Base-by-base conservation (phyloP, 1,140 invertebrate species). In the Vanessa tameamea region DNA sequence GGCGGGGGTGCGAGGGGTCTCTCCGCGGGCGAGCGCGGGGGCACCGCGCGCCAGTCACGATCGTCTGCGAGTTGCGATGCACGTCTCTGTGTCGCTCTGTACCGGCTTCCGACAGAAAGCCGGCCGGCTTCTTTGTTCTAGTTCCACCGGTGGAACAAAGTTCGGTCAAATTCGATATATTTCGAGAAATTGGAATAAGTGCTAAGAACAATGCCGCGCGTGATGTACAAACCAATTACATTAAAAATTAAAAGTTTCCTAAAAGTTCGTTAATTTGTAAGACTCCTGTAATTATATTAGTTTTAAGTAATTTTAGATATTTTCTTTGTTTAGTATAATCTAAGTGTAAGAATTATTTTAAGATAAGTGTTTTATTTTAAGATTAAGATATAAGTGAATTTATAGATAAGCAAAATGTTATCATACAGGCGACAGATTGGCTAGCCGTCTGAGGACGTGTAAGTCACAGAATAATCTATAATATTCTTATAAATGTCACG, bases 121-220 rank as follows among this genome's bases (percentile, higher is more conserved):
- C 89, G 87, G 89, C 89, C 89, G 89, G 87, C 85, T 86, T 83
- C 87, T 92, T 90, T 92, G 90, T 92, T 86, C 85, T 69, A 53
- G 63, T 79, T 80, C 67, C 47, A 61, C 20, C 68, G 73, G 66
- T 74, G 64, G 26, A 68, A 69, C 61, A 63, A 48, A 31, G 65
- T 68, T 68, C 65, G 26, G 51, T 55, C 65, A 20, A 50, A 47
- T 53, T 53, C 47, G 61, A 47, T 43, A 13, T 53, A 47, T 31
- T 61, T 68, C 16, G 47, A 63, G 64, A 67, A 50, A 13, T 50
- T 47, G 43, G n/a, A 31, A 72, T 16, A 26, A 70, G 68, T 71
- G 72, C 63, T 53, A 43, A 6, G 43, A 48, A 47, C 5, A 20
- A 3, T 50, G 15, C 23, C 47, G 64, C 20, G 63, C 55, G 75